These are phyloP conservation scores for Tiphia femorata DNA, from an alignment of 2,888 invertebrate genomes.

Conservation along the genomic window DNA sequence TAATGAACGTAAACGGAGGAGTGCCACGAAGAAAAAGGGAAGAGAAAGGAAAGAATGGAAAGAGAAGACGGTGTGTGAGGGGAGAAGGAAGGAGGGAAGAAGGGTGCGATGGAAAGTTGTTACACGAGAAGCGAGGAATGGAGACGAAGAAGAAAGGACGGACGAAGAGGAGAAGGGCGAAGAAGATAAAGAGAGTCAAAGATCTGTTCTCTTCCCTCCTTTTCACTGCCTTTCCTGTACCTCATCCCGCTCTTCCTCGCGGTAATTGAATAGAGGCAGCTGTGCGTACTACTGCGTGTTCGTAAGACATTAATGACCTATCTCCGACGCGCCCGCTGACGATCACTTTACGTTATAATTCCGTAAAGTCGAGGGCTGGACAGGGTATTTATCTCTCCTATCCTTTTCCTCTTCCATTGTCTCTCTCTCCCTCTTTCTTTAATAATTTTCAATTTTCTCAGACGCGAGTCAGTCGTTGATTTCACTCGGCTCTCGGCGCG, in stretches of 20 bases:
- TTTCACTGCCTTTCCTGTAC: too few species aligned
- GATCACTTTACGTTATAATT: slow-evolving; percentile 55
- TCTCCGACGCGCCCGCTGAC: slow-evolving; percentile 37
- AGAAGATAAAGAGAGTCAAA: slow-evolving; percentile 6
- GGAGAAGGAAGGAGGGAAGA: slow-evolving; percentile 2
- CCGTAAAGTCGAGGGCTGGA: slow-evolving; percentile 33
- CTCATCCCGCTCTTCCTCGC: slow-evolving; percentile 37
- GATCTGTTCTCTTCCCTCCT: background rate
- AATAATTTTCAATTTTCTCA: slow-evolving; percentile 36
- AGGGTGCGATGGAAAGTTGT: background rate
- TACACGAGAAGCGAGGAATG: background rate
- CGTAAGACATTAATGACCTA: slow-evolving; percentile 60
- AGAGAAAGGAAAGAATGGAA: slow-evolving; percentile 16
- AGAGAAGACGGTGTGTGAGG: background rate
- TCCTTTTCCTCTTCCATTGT: too few species aligned
- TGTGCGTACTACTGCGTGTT: slow-evolving; percentile 50
- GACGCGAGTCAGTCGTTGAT: slow-evolving; percentile 27
- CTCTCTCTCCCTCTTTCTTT: too few species aligned
- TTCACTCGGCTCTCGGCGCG: background rate
- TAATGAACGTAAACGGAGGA: slow-evolving; percentile 55
- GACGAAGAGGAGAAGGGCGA: slow-evolving; percentile 3
- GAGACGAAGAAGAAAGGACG: slow-evolving; percentile 6
- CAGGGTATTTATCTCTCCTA: slow-evolving; percentile 30
- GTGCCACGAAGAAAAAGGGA: slow-evolving; percentile 32
- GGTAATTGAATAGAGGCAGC: slow-evolving; percentile 61